Evolutionary conservation across 2,888 invertebrate species (phyloP), one percentile per base, ranked within the genome.

Genomic region (Cotesia congregata): DNA sequence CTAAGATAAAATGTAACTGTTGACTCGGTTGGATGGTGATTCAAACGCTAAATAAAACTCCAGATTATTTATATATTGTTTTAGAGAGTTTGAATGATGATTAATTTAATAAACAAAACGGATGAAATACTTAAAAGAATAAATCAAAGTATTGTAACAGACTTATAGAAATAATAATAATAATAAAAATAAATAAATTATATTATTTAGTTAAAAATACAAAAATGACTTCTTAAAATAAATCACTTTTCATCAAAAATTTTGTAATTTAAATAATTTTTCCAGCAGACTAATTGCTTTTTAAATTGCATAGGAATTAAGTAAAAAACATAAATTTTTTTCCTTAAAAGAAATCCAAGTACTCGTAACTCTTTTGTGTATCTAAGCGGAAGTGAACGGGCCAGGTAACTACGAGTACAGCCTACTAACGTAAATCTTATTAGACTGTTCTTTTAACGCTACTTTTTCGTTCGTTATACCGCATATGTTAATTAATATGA

Each of bases 301-400:
- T 17, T 17, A 17, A 17, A 17, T 17, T 30, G 30, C 30, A 30
- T 30, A 30, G 30, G 30, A 30, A 30, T 30, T 17, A 17, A 30
- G 30, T 30, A 30, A 30, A 30, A 30, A 30, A 17, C 17, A 17
- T 17, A 17, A 17, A 30, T 30, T 30, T 30, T 30, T 30, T 30
- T 30, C 30, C 30, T 30, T 30, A 30, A 30, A 30, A 30, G 30
- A 30, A 50, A 12, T 50, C 9, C 62, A 15, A 20, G 15, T 17
- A 20, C 30, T 30, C 30, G 30, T 30, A n/a, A 62, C 20, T 17
- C 7, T 62, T 15, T 68, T 40, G 62, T 75, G 75, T 75, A 70
- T 70, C 75, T 64, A 75, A 39, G 75, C 75, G 75, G 75, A 75
- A 75, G 75, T 70, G 38, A 75, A 64, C 62, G 70, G 62, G 40